Evolutionary conservation across 2,888 invertebrate genomes (phyloP).

Genomic region (Ceraclea dissimilis): DNA sequence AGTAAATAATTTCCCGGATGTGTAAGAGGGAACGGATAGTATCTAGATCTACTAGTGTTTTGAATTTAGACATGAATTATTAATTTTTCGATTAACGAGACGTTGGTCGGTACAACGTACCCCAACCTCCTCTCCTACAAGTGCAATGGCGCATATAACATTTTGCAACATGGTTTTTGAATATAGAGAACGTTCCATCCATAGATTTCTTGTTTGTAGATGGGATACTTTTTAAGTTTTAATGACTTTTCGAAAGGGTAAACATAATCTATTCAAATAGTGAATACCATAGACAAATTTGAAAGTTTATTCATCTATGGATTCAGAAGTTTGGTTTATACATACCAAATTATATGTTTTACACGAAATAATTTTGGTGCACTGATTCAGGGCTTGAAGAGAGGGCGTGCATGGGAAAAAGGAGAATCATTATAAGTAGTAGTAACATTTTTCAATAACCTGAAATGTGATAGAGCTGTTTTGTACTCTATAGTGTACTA

Average conservation of each 20-base stretch:
- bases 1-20: not conserved
- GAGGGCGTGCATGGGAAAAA: too few relatives aligned
- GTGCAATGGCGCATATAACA: not conserved
- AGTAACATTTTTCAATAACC: too few relatives aligned
- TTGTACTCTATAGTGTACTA: too few relatives aligned
- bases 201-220: not conserved
- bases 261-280: not conserved
- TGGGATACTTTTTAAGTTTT: not conserved
- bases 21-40: not conserved
- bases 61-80: not conserved
- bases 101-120: too few relatives aligned
- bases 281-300: not conserved
- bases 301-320: too few relatives aligned
- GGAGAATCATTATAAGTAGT: too few relatives aligned
- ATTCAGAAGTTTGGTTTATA: too few relatives aligned
- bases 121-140: too few relatives aligned
- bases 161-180: not conserved
- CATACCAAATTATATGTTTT: too few relatives aligned
- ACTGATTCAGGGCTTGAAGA: too few relatives aligned
- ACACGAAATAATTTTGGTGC: too few relatives aligned
- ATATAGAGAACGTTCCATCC: not conserved
- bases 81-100: constrained; percentile 2
- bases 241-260: not conserved
- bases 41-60: not conserved
- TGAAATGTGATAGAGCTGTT: too few relatives aligned